These are phyloP conservation scores for Cephalotes varians DNA, from an alignment of 2,888 invertebrate genomes.

Conservation along the genomic window DNA sequence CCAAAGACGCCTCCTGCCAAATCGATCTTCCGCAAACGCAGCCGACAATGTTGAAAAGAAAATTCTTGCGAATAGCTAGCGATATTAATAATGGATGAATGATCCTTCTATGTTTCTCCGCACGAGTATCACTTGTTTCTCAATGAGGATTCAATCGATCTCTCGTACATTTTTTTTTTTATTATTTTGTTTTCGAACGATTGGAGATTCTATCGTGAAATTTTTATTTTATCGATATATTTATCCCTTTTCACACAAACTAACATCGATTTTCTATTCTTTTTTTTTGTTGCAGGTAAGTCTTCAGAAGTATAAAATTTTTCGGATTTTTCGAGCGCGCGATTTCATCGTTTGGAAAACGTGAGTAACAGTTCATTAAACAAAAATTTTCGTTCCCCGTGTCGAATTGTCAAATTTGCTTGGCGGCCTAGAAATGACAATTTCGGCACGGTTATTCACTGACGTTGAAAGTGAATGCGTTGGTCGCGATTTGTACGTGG, in stretches of 20 bases:
- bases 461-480: conserved; percentile 58
- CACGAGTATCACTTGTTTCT: neutral
- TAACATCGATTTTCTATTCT: conserved; percentile 6
- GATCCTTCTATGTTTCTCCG: neutral
- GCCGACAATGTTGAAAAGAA: conserved; percentile 57
- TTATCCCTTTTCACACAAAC: neutral
- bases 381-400: neutral
- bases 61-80: conserved; percentile 60
- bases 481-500: conserved; percentile 66
- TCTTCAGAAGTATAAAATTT: conserved; percentile 46
- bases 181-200: neutral
- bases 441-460: conserved; percentile 59
- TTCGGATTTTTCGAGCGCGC: neutral
- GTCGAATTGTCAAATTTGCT: neutral
- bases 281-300: conserved; percentile 74
- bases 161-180: neutral
- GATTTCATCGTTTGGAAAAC: neutral
- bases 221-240: neutral
- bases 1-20: conserved; percentile 69
- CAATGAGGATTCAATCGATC: neutral
- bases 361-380: conserved; percentile 54
- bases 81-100: conserved; percentile 48
- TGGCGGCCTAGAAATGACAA: conserved; percentile 49
- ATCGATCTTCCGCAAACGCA: conserved; percentile 68
- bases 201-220: neutral